These are phyloP conservation scores for Abramis brama DNA, from an alignment of 2,113 vertebrate genomes.

Conservation along the genomic window DNA sequence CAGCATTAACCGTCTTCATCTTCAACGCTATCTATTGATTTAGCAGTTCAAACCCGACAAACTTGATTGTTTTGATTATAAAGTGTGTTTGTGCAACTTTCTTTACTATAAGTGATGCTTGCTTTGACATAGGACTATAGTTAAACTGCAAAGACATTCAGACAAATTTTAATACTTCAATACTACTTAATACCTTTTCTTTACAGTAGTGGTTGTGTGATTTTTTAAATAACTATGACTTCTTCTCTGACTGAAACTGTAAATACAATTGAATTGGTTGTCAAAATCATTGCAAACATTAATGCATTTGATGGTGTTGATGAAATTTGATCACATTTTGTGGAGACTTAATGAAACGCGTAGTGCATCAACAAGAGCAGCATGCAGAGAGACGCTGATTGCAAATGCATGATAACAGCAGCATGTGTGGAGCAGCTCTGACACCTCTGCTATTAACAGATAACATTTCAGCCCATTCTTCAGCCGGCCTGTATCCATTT, in stretches of 20 bases:
- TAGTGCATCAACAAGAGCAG: neutral
- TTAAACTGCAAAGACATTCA: neutral
- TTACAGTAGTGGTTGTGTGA: neutral
- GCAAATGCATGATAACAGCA: too few species aligned
- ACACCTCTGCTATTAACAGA: slow-evolving; percentile 36
- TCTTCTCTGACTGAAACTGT: neutral
- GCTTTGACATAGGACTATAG: neutral
- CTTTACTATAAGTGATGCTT: neutral
- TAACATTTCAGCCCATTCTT: slow-evolving; percentile 50
- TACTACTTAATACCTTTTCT: neutral
- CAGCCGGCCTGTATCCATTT: slow-evolving; percentile 31
- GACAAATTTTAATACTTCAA: neutral
- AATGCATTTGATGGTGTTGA: neutral
- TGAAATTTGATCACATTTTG: neutral
- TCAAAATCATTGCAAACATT: neutral
- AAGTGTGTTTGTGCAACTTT: neutral
- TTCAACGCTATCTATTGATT: too few species aligned
- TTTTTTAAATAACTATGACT: too few species aligned
- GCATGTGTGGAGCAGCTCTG: neutral
- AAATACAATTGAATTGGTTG: neutral
- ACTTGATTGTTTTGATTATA: neutral
- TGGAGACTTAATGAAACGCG: neutral
- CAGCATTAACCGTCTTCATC: too few species aligned
- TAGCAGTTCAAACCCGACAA: too few species aligned
- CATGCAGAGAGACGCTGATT: neutral